Conservation (phyloP, 2,888 invertebrate genomes). For the Ernsta delagoae region DNA sequence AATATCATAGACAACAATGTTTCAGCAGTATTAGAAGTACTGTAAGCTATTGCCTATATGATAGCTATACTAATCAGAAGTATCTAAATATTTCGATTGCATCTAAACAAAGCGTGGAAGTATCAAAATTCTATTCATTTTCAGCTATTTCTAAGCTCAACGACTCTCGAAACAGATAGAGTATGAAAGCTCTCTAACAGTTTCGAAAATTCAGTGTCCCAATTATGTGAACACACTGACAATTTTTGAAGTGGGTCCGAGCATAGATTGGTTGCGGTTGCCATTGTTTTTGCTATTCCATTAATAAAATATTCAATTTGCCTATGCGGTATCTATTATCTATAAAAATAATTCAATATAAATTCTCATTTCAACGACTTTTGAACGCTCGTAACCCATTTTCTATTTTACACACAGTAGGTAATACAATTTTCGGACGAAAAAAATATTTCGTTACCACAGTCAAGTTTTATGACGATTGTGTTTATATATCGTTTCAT, state of each 20-base stretch:
- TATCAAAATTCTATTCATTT: slow-evolving; percentile 15
- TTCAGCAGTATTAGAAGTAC: not conserved
- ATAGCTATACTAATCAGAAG: not conserved
- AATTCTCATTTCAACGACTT: slow-evolving; percentile 17
- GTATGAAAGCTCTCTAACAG: slow-evolving; percentile 31
- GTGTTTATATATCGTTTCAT: too few relatives aligned
- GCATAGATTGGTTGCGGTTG: slow-evolving; percentile 21
- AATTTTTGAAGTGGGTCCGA: slow-evolving; percentile 28
- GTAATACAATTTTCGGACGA: slow-evolving; percentile 8
- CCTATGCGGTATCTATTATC: slow-evolving; percentile 9
- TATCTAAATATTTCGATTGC: slow-evolving; percentile 17
- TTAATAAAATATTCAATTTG: slow-evolving; percentile 31
- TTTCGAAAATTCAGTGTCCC: slow-evolving; percentile 25
- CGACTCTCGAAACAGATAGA: slow-evolving; percentile 17
- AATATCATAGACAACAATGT: not conserved
- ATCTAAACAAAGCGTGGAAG: slow-evolving; percentile 27
- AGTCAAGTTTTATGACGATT: too few relatives aligned
- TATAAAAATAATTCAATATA: slow-evolving; percentile 20
- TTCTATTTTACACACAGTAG: slow-evolving; percentile 15
- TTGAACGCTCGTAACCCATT: slow-evolving; percentile 32
- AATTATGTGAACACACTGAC: slow-evolving; percentile 21
- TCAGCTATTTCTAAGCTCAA: slow-evolving; percentile 31
- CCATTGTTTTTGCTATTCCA: slow-evolving; percentile 24
- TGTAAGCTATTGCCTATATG: not conserved
- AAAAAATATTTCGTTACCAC: not conserved